A percentile compares a stretch with the other conserved stretches of the same genome.
Conservation (phyloP, 1,140 invertebrate species). For the Anadara kagoshimensis region DNA sequence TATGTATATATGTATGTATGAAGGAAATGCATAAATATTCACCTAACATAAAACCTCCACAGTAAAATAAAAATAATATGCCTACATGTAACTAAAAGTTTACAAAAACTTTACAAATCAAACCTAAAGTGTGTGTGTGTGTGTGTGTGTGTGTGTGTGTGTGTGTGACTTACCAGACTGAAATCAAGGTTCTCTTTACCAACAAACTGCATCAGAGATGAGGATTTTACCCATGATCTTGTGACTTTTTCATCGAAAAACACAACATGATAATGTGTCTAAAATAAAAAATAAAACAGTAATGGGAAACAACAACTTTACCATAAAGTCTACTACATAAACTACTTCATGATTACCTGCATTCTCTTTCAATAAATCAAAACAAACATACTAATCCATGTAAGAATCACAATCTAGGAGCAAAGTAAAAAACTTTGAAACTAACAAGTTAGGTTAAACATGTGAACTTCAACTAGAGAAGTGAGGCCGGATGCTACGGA, state of each 20-base stretch:
- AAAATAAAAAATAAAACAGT: constrained; percentile 53
- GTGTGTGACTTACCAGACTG: neutral
- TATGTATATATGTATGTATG: no score
- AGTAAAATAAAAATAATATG: neutral
- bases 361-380: no score
- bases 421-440: no score
- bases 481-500: no score
- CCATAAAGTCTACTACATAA: neutral
- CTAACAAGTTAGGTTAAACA: no score
- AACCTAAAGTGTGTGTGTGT: neutral
- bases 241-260: constrained; percentile 77
- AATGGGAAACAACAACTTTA: neutral
- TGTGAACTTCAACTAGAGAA: no score
- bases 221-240: constrained; percentile 76
- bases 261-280: constrained; percentile 80
- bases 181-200: constrained; percentile 25
- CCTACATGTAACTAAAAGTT: neutral
- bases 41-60: neutral
- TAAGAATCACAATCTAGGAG: no score
- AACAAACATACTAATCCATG: no score
- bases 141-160: neutral
- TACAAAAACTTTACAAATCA: neutral
- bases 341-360: no score
- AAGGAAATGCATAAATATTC: neutral
- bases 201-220: constrained; percentile 47